Conservation (phyloP, 1,140 invertebrate genomes). For the Drosophila bipectinata region DNA sequence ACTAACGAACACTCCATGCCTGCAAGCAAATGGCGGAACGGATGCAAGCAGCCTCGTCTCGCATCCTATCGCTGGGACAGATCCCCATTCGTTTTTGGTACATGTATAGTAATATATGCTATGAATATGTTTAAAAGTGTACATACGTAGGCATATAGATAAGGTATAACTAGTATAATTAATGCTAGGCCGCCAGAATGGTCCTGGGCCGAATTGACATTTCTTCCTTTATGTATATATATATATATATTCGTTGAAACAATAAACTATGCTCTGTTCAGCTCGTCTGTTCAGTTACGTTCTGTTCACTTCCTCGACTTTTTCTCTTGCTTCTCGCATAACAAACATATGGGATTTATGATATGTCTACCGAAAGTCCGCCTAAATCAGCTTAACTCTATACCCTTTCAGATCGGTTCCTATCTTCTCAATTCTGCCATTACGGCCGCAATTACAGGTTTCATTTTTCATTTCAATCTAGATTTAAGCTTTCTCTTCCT, state of each 20-base stretch:
- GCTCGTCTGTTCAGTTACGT: not conserved
- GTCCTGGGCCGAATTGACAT: conserved; percentile 25
- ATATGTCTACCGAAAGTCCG: conserved; percentile 35
- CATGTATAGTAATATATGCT: conserved; percentile 22
- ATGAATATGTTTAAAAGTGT: conserved; percentile 24
- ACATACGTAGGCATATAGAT: conserved; percentile 22
- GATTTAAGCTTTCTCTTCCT: not conserved
- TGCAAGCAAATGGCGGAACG: conserved; percentile 4
- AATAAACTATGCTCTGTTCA: conserved; percentile 24
- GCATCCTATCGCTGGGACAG: not conserved
- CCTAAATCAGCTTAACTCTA: conserved; percentile 9
- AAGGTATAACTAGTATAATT: conserved; percentile 48
- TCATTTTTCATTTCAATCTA: not conserved
- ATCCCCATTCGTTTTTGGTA: conserved; percentile 26
- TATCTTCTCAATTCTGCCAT: not conserved
- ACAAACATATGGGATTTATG: conserved; percentile 39
- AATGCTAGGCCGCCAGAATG: conserved; percentile 37
- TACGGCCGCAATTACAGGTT: not conserved
- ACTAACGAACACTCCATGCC: conserved; percentile 28
- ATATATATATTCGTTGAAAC: conserved; percentile 53
- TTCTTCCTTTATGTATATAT: conserved; percentile 8
- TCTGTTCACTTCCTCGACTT: not conserved
- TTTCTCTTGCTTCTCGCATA: conserved; percentile 1
- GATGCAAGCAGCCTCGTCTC: conserved; percentile 3
- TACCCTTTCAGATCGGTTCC: not conserved